Evolutionary conservation across 2,797 vertebrate genomes (phyloP).

Genomic region (Melanotaenia pygmaea): DNA sequence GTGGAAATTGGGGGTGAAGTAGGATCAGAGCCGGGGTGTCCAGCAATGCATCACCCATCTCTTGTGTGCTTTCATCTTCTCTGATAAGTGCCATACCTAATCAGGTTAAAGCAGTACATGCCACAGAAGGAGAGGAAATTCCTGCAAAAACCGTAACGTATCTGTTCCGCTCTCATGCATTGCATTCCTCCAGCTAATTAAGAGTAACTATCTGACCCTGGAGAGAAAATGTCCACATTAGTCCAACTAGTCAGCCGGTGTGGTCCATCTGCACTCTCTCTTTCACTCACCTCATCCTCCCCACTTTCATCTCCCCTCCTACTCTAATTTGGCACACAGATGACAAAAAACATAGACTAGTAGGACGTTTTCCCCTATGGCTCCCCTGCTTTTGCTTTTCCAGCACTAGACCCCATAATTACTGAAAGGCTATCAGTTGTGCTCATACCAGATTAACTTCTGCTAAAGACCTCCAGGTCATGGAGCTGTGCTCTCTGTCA

Average conservation of each 20-base stretch:
- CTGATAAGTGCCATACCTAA: slow-evolving; percentile 87
- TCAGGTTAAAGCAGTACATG: slow-evolving; percentile 85
- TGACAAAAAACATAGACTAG: slow-evolving; percentile 81
- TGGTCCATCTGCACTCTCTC: slow-evolving; percentile 85
- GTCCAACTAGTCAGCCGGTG: slow-evolving; percentile 79
- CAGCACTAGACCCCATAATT: slow-evolving; percentile 71
- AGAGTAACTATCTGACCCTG: slow-evolving; percentile 87
- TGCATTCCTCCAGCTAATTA: slow-evolving; percentile 87
- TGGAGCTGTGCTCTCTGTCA: slow-evolving; percentile 67
- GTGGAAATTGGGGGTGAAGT: slow-evolving; percentile 57
- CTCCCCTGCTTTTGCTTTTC: slow-evolving; percentile 61
- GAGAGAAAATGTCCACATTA: slow-evolving; percentile 83
- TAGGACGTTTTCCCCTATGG: slow-evolving; percentile 60
- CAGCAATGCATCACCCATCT: slow-evolving; percentile 76
- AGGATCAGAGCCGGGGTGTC: slow-evolving; percentile 66
- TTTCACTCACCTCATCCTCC: slow-evolving; percentile 52
- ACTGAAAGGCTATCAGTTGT: slow-evolving; percentile 76
- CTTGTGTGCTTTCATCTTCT: slow-evolving; percentile 80
- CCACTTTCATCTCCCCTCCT: slow-evolving; percentile 38
- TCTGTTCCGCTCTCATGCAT: slow-evolving; percentile 86
- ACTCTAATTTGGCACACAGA: slow-evolving; percentile 77
- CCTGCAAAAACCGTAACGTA: slow-evolving; percentile 86
- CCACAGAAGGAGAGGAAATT: slow-evolving; percentile 83
- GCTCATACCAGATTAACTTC: slow-evolving; percentile 77
- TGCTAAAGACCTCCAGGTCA: slow-evolving; percentile 70